Evolutionary conservation across 2,888 invertebrate genomes (phyloP).

Genomic region (Schizotus pectinicornis): DNA sequence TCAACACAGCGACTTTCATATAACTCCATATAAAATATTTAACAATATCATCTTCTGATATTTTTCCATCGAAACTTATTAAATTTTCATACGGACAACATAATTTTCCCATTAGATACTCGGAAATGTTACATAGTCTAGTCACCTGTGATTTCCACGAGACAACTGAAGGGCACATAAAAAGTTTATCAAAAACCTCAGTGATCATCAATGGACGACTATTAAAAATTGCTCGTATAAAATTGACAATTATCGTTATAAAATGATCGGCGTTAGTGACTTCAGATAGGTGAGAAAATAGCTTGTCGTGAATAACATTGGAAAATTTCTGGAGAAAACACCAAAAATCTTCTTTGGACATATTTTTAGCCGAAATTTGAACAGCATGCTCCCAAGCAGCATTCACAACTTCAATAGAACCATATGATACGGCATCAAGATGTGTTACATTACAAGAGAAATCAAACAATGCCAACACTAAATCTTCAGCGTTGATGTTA

Average conservation of each 20-base stretch:
- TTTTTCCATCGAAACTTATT: constrained; percentile 20
- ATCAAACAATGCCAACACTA: constrained; percentile 60
- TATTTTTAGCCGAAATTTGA: constrained; percentile 40
- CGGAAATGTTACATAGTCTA: constrained; percentile 41
- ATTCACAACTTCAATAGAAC: constrained; percentile 45
- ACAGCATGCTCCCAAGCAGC: constrained; percentile 66
- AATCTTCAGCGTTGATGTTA: constrained; percentile 53
- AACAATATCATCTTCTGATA: constrained; percentile 40
- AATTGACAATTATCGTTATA: constrained; percentile 40
- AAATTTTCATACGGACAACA: constrained; percentile 38
- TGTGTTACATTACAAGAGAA: constrained; percentile 56
- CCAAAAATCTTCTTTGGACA: constrained; percentile 32
- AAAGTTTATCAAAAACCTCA: constrained; percentile 41
- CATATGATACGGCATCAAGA: constrained; percentile 10
- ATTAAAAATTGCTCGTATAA: constrained; percentile 42
- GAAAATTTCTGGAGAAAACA: constrained; percentile 35
- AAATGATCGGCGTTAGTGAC: constrained; percentile 31
- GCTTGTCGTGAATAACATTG: constrained; percentile 33
- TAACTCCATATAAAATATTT: constrained; percentile 51
- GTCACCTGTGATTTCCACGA: constrained; percentile 31
- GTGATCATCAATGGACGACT: constrained; percentile 40
- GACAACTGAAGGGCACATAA: constrained; percentile 39
- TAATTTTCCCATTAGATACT: constrained; percentile 47
- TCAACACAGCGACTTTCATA: constrained; percentile 42
- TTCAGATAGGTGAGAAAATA: constrained; percentile 22